Percentiles rank a stretch among this genome's conserved stretches.
Conservation (phyloP, 2,113 vertebrate genomes). For the Cheirogaleus medius region DNA sequence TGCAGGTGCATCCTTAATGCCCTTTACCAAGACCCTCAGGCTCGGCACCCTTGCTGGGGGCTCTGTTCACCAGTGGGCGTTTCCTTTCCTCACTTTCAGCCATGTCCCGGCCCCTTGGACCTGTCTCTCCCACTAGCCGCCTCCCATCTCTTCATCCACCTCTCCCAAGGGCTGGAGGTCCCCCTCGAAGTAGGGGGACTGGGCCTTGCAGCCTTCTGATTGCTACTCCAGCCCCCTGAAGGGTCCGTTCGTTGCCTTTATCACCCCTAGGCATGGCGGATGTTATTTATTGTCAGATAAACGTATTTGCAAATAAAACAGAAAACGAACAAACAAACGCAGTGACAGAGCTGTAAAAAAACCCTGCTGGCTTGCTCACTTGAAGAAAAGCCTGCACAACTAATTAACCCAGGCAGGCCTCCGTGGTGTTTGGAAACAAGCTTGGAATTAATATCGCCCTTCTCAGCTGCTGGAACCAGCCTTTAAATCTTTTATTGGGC, state of each 20-base stretch:
- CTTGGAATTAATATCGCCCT: conserved; percentile 77
- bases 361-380: conserved; percentile 67
- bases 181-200: not conserved
- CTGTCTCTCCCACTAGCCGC: not conserved
- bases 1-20: rapidly evolving
- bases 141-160: not conserved
- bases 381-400: conserved; percentile 78
- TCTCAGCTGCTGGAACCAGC: not conserved
- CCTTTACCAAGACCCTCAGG: rapidly evolving
- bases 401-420: conserved; percentile 84
- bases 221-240: not conserved
- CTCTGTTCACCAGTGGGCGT: not conserved
- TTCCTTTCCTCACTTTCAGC: not conserved
- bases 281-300: conserved; percentile 81
- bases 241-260: conserved; percentile 66
- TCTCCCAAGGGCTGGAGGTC: conserved; percentile 43
- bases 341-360: conserved; percentile 77
- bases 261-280: conserved; percentile 54
- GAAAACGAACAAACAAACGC: conserved; percentile 82
- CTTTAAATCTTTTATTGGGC: conserved; percentile 75
- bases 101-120: not conserved
- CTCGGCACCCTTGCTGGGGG: not conserved
- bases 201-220: not conserved
- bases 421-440: conserved; percentile 79
- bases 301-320: conserved; percentile 81